phyloP scores from a whole-genome alignment of 2,797 vertebrate genomes.

The Mionectes olivaceus region DNA sequence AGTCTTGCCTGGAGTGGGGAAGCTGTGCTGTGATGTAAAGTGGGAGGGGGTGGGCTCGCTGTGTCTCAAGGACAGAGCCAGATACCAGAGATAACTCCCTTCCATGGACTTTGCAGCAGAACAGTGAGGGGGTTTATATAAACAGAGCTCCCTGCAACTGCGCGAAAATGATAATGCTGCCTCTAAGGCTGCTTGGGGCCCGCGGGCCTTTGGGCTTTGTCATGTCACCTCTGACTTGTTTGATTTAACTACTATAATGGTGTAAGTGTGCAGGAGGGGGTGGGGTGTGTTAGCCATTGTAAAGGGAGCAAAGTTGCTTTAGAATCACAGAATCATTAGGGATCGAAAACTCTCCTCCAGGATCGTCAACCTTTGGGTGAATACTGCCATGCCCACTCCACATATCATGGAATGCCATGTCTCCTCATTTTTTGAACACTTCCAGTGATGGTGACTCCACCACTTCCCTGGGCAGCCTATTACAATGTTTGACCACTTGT shows the following conservation, averaged over 20 bases:
- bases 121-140: neutral
- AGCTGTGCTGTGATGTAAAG: neutral
- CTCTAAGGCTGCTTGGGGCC: neutral
- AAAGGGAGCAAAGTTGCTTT: neutral
- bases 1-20: neutral
- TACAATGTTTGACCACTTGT: neutral
- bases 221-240: neutral
- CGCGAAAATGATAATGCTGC: neutral
- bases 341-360: neutral
- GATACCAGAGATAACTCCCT: neutral
- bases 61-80: neutral
- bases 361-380: neutral
- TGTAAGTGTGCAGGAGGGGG: rapidly evolving
- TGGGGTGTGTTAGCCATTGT: neutral
- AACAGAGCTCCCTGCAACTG: neutral
- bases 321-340: neutral
- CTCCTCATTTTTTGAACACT: neutral
- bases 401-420: neutral
- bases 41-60: rapidly evolving
- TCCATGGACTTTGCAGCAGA: neutral
- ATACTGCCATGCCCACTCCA: neutral
- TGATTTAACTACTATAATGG: neutral
- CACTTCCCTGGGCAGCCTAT: neutral
- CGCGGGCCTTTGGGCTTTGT: neutral
- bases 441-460: neutral